Conservation (phyloP, 2,888 invertebrate genomes). For the Pollenia amentaria region DNA sequence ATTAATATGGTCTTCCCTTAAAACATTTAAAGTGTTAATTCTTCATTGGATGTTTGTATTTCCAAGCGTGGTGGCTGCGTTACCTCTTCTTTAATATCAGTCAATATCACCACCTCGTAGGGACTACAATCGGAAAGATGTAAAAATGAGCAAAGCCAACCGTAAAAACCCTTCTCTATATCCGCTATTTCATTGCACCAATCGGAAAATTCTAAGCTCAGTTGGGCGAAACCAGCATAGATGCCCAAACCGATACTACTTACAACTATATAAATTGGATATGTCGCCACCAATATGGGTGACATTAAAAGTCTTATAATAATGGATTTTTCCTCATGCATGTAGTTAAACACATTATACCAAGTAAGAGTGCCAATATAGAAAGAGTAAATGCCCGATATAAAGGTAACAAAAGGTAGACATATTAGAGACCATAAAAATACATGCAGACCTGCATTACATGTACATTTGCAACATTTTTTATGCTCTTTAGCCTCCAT, state of each 20-base stretch:
- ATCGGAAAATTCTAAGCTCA: constrained; percentile 88
- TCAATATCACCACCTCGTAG: constrained; percentile 87
- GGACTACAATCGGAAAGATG: constrained; percentile 90
- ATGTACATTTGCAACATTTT: constrained; percentile 86
- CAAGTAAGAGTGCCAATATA: constrained; percentile 91
- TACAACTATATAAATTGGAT: constrained; percentile 89
- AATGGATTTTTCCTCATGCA: constrained; percentile 88
- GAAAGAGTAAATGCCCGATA: constrained; percentile 89
- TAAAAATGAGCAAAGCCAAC: constrained; percentile 89
- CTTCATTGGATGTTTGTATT: constrained; percentile 84
- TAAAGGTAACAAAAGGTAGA: constrained; percentile 88
- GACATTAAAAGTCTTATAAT: constrained; percentile 88
- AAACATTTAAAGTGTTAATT: constrained; percentile 82
- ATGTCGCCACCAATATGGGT: constrained; percentile 88
- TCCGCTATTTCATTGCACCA: constrained; percentile 90
- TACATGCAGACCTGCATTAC: constrained; percentile 88
- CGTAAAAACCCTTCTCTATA: constrained; percentile 92
- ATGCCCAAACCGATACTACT: constrained; percentile 88
- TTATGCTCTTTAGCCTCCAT: constrained; percentile 87
- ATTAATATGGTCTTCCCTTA: constrained; percentile 11
- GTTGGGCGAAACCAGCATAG: constrained; percentile 88
- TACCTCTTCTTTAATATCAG: constrained; percentile 85
- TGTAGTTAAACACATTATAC: constrained; percentile 90
- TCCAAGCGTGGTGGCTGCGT: constrained; percentile 78
- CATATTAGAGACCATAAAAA: constrained; percentile 88